A percentile compares a stretch with the other conserved stretches of the same genome.
Evolutionary conservation across 2,797 vertebrate genomes (phyloP).

Genomic region (Oreochromis grahami): DNA sequence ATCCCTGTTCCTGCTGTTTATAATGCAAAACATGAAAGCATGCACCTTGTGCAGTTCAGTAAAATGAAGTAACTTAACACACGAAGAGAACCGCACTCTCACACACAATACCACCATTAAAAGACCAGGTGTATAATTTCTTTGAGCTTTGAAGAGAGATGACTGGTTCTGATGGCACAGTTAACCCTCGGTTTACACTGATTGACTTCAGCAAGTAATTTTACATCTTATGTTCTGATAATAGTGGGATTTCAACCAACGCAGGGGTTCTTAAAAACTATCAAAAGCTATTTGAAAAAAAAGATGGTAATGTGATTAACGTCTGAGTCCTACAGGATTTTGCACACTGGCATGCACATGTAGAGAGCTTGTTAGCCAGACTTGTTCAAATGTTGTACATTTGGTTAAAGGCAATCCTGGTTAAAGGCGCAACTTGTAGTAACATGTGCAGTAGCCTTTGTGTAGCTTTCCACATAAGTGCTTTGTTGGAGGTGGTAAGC

Average conservation of each 20-base stretch:
- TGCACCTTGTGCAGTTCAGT: not conserved
- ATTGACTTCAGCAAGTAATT: not conserved
- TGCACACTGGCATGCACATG: rapidly evolving
- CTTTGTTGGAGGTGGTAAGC: not conserved
- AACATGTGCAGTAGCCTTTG: not conserved
- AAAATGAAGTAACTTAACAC: not conserved
- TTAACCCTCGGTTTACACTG: not conserved
- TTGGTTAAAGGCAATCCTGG: not conserved
- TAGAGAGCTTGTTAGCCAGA: not conserved
- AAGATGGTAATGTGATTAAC: not conserved
- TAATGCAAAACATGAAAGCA: not conserved
- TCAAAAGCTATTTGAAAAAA: not conserved
- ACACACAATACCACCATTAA: not conserved
- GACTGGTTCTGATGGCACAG: not conserved
- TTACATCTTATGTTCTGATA: not conserved
- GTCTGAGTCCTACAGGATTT: not conserved
- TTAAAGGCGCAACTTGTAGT: not conserved
- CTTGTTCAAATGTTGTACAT: not conserved
- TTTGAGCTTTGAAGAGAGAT: not conserved
- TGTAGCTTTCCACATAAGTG: not conserved
- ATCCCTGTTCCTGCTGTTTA: not conserved
- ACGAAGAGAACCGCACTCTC: not conserved
- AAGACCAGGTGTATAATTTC: conserved; percentile 12
- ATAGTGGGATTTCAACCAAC: not conserved
- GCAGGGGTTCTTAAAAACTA: not conserved